Conservation (phyloP, 2,113 vertebrate genomes). For the Casuarius casuarius region DNA sequence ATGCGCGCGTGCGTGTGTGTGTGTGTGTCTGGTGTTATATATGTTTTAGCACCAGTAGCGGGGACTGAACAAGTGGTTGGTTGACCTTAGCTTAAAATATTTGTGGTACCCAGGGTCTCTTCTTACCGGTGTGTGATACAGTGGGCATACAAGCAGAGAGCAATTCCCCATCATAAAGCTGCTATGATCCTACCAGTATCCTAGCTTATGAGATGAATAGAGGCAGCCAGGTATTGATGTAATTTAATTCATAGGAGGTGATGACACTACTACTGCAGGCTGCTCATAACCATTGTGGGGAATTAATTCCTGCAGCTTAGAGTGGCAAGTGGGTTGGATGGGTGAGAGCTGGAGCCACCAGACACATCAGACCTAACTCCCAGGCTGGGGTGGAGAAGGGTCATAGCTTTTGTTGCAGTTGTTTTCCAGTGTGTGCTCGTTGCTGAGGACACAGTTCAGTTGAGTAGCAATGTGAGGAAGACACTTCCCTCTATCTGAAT, state of each 20-base stretch:
- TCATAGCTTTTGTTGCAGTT: background rate
- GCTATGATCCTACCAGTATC: background rate
- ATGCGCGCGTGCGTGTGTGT: background rate
- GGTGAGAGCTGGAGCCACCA: background rate
- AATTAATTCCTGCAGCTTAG: background rate
- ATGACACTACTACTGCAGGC: background rate
- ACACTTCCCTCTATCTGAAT: background rate
- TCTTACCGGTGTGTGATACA: background rate
- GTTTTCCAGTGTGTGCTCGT: background rate
- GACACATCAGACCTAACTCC: background rate
- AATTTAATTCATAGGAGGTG: background rate
- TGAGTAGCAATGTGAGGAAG: background rate
- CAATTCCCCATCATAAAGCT: background rate
- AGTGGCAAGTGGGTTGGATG: background rate
- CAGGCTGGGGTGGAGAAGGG: background rate
- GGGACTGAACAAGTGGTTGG: background rate
- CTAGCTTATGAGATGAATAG: background rate
- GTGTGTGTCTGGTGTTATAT: background rate
- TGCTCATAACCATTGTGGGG: background rate
- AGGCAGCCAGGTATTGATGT: background rate
- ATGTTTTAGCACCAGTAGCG: background rate
- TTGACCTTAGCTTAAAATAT: background rate
- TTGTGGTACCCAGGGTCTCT: background rate
- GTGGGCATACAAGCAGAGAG: background rate
- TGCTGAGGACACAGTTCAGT: background rate